Conservation (phyloP, 2,113 vertebrate genomes). For the Meleagris gallopavo region DNA sequence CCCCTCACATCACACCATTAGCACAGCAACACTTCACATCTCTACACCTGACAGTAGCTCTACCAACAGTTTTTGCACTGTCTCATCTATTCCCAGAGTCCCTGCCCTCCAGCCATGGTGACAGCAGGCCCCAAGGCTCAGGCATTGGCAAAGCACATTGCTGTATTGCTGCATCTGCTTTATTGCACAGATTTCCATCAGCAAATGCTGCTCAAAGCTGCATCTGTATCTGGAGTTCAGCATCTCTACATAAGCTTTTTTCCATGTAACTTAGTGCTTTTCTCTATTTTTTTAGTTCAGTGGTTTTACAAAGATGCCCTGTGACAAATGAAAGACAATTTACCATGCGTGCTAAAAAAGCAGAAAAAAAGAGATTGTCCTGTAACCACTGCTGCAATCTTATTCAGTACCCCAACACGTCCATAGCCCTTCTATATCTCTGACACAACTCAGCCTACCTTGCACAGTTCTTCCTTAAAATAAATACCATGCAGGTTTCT, state of each 20-base stretch:
- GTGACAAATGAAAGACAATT: neutral
- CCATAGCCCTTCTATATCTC: neutral
- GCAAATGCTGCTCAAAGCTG: neutral
- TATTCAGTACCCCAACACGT: accelerated
- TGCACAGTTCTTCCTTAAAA: neutral
- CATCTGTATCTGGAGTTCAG: neutral
- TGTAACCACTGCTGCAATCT: neutral
- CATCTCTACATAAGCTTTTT: neutral
- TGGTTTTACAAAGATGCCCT: neutral
- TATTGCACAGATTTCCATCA: neutral
- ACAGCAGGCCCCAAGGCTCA: neutral
- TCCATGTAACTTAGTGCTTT: neutral
- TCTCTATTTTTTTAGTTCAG: neutral
- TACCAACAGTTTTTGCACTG: neutral
- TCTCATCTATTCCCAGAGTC: neutral
- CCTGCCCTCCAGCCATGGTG: neutral
- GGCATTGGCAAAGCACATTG: neutral
- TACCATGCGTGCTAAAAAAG: neutral
- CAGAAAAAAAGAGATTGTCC: neutral
- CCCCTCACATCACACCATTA: neutral
- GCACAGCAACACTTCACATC: neutral
- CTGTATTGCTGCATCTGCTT: neutral
- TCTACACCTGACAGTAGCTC: neutral
- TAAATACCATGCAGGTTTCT: neutral
- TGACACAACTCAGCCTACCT: neutral